Conservation (phyloP, 1,140 invertebrate genomes). For the Homarus americanus region DNA sequence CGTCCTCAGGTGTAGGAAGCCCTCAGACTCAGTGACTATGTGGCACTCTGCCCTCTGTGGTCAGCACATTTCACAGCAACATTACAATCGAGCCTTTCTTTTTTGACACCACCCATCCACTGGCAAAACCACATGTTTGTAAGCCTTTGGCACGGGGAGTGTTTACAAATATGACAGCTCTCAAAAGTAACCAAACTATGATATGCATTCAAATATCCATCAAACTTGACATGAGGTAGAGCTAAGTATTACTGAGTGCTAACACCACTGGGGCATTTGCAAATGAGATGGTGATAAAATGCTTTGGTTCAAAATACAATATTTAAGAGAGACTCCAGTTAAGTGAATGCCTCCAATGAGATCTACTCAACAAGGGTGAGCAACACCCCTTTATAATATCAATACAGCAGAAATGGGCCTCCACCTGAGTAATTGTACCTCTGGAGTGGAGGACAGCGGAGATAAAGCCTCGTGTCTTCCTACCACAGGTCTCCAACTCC, state of each 20-base stretch:
- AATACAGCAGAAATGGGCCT: slow-evolving; percentile 38
- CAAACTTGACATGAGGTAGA: slow-evolving; percentile 71
- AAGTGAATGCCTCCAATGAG: slow-evolving; percentile 51
- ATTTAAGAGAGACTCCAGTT: slow-evolving; percentile 42
- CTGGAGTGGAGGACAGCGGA: slow-evolving; percentile 25
- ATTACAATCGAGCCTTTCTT: slow-evolving; percentile 44
- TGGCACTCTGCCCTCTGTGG: slow-evolving; percentile 58
- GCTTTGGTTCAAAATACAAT: slow-evolving; percentile 67
- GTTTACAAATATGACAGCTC: slow-evolving; percentile 60
- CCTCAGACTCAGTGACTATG: slow-evolving; percentile 65
- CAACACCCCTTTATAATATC: slow-evolving; percentile 54
- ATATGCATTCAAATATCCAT: slow-evolving; percentile 66
- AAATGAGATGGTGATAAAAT: slow-evolving; percentile 63
- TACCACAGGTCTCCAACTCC: slow-evolving; percentile 49
- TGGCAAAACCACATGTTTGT: slow-evolving; percentile 59
- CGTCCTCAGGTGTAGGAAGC: slow-evolving; percentile 65
- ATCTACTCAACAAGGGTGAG: slow-evolving; percentile 40
- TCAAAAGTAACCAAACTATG: slow-evolving; percentile 50
- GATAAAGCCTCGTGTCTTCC: slow-evolving; percentile 28
- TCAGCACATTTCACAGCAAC: slow-evolving; percentile 34
- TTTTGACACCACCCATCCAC: slow-evolving; percentile 40
- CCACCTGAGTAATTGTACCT: slow-evolving; percentile 48
- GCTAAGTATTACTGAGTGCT: slow-evolving; percentile 65
- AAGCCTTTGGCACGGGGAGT: slow-evolving; percentile 50
- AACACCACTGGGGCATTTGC: slow-evolving; percentile 52